A percentile compares a stretch with the other conserved stretches of the same genome.
phyloP scores from a whole-genome alignment of 2,113 vertebrate genomes.

The Galbula dea region DNA sequence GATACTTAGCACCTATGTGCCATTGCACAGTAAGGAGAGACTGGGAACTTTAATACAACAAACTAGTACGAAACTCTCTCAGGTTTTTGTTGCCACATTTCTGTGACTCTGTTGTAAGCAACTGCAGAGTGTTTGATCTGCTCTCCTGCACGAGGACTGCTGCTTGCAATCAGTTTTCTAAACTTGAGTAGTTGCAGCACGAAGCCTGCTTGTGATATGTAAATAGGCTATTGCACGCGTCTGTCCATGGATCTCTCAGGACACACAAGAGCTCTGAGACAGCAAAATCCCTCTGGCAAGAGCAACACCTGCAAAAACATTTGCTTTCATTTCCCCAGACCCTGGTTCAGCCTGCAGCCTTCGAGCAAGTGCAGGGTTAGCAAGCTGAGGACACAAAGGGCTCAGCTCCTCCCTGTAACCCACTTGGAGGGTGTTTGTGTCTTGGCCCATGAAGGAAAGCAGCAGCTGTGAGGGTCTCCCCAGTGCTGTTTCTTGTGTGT shows the following conservation, averaged over 20 bases:
- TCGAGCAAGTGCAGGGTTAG: background rate
- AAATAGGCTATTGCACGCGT: background rate
- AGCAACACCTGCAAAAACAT: background rate
- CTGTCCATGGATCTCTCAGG: background rate
- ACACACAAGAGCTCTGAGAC: background rate
- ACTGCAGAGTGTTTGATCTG: background rate
- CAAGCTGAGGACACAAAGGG: background rate
- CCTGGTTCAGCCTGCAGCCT: background rate
- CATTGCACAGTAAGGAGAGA: background rate
- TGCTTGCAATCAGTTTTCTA: background rate
- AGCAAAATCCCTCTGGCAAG: background rate
- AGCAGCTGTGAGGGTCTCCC: background rate
- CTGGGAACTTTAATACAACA: background rate
- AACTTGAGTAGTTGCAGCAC: background rate
- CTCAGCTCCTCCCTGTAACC: background rate
- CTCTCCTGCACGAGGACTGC: background rate
- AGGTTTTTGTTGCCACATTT: background rate
- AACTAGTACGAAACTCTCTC: background rate
- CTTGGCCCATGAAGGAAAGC: background rate
- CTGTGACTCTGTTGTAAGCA: background rate
- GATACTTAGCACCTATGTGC: rapidly evolving
- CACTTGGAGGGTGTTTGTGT: background rate
- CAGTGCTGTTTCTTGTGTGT: background rate
- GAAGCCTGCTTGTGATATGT: background rate
- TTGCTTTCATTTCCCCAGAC: background rate